Evolutionary conservation across 2,113 vertebrate species (phyloP), one percentile per base, ranked within the genome.

Genomic region (Psittacara wagleri): DNA sequence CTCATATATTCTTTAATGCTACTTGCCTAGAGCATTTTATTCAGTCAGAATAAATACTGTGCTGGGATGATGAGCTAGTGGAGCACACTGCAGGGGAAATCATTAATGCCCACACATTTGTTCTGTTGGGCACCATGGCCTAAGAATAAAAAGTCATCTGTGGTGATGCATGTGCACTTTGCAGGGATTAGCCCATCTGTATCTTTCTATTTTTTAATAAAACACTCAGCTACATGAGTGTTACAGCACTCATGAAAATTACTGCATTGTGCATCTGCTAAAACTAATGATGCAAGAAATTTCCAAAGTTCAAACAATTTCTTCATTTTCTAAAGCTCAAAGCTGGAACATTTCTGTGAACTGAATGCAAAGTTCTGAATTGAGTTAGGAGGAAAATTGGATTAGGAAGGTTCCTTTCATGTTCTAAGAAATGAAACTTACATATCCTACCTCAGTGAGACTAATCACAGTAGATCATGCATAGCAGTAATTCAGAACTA

Each of bases 341-440:
- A 97, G 83, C 52, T 95, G 95, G 90, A 96, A 84, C 83, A 85
- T 77, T 98, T 98, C 95, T 98, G 96, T 94, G 92, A 96, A 97
- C 39, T 82, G n/a, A 78, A 96, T 88, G 62, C 41, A 92, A 95
- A 95, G 93, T 96, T 88, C 75, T 94, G 78, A 91, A 88, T 94
- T 91, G 66, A 95, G 86, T 94, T 94, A 96, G 41, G 41, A 87
- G 31, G 13, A 91, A 97, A 94, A 95, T 80, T 94, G 23, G 67
- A 94, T 96, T 92, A 94, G 18, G 55, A 79, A 6, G 3, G 0
- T 10, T 27, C 61, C 67, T 77, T 88, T 66, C 6, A n/a, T 83
- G 31, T 90, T 86, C 43, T 78, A 51, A 77, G 89, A 94, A 62
- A 80, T 28, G 29, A 63, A 20, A 81, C 13, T 90, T 90, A 66